Conservation (phyloP, 2,888 invertebrate species). For the Zygogramma bicolorata region DNA sequence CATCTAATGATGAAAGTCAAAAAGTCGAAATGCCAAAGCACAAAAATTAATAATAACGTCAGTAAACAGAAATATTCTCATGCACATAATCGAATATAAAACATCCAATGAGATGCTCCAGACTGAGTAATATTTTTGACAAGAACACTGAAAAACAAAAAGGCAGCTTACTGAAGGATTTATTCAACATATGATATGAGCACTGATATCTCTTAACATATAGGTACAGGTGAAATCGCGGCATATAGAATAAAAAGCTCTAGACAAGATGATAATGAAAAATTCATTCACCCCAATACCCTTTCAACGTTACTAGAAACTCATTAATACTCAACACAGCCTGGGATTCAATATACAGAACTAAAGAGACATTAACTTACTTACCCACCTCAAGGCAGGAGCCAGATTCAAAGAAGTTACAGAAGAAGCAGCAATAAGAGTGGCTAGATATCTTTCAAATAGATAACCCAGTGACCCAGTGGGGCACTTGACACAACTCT, state of each 20-base stretch:
- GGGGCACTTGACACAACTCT: too few species aligned
- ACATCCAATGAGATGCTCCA: conserved; percentile 21
- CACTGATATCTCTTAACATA: background rate
- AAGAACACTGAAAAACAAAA: conserved; percentile 25
- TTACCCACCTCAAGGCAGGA: background rate
- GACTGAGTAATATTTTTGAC: conserved; percentile 17
- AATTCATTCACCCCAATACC: background rate
- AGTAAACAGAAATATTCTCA: conserved; percentile 19
- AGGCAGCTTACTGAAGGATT: conserved; percentile 21
- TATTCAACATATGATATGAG: conserved; percentile 22
- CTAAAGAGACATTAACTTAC: background rate
- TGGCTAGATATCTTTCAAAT: too few species aligned
- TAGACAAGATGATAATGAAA: background rate
- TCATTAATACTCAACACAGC: background rate
- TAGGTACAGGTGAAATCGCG: background rate
- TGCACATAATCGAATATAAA: conserved; percentile 26
- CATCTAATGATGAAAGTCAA: background rate
- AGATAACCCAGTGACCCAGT: too few species aligned
- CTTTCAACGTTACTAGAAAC: background rate
- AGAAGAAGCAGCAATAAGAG: too few species aligned
- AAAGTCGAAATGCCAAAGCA: conserved; percentile 20
- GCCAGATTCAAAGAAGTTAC: background rate
- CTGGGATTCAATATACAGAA: background rate
- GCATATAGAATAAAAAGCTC: background rate
- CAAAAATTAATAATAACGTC: conserved; percentile 28